Evolutionary conservation across 1,140 invertebrate genomes (phyloP).

Genomic region (Leptinotarsa undecemlineata): DNA sequence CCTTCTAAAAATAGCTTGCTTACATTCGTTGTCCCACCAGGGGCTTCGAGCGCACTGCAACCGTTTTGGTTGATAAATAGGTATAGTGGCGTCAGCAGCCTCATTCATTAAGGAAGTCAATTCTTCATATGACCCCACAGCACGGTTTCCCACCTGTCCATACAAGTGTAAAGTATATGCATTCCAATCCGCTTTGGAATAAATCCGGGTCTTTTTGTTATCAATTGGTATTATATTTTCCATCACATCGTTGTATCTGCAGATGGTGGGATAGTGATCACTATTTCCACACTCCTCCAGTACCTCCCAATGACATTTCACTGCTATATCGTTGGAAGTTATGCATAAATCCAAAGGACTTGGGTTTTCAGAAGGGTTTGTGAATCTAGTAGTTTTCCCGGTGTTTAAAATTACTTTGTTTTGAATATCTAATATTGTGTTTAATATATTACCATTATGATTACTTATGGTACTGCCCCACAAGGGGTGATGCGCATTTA

Average conservation of each 20-base stretch:
- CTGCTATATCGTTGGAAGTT: neutral
- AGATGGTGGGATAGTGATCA: slow-evolving; percentile 4
- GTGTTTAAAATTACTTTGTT: no score
- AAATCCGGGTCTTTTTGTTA: neutral
- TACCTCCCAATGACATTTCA: neutral
- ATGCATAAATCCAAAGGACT: neutral
- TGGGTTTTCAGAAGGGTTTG: neutral
- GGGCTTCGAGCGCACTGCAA: neutral
- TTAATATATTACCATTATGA: slow-evolving; percentile 13
- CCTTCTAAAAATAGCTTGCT: neutral
- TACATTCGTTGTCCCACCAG: slow-evolving; percentile 5
- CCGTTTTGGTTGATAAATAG: neutral
- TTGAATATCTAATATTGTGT: neutral
- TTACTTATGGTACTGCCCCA: slow-evolving; percentile 5
- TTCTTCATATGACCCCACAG: neutral
- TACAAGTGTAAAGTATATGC: neutral
- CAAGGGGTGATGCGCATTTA: slow-evolving; percentile 7
- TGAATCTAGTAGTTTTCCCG: neutral
- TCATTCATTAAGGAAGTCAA: neutral
- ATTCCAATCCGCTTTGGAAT: neutral
- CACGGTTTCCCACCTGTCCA: neutral
- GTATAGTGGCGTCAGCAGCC: neutral
- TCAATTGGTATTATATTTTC: neutral
- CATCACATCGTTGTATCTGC: neutral
- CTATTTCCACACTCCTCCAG: neutral